Evolutionary conservation across 2,113 vertebrate species (phyloP), one percentile per base, ranked within the genome.

Genomic region (Notarius quadriscutis): DNA sequence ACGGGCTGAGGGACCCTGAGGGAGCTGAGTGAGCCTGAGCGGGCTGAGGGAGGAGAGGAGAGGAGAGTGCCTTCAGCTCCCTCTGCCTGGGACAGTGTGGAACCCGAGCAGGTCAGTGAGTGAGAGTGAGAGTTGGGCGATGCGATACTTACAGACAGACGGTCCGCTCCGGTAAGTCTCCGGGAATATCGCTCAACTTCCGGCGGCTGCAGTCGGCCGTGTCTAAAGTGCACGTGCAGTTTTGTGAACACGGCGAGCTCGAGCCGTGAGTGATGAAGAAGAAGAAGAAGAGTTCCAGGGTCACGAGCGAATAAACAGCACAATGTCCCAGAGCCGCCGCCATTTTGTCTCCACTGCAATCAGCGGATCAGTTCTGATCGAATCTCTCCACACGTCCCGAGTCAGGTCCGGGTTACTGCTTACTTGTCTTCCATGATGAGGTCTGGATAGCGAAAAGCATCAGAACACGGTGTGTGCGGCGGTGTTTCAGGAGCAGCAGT

Each of bases 131-230:
- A 0, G 88, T 67, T 71, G 6, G 0, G 63, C 8, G 57, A 77
- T 89, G 63, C 8, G 57, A 77, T 89, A 97, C 98, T 98, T 94
- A 99, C 98, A 98, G 93, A 85, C 94, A 96, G 84, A 93, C 95
- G n/a, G 96, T 97, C 94, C 96, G 95, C 91, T 89, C 85, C 69
- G 98, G 97, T 89, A 99, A 93, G 90, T 96, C 96, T 89, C 57
- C 65, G 5, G 97, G 97, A 85, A 94, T 77, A 11, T 92, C 92
- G 14, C 92, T 93, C 91, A 97, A 91, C 60, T 94, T 96, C 92
- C 93, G 93, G 60, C 92, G 85, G 88, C 97, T 96, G 91, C 97
- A 98, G 94, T 96, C 96, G 93, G 97, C 93, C 15, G 94, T 90
- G 69, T 95, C 95, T 51, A 92, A 94, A 18, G 57, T 87, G 92